Conservation (phyloP, 2,797 vertebrate species). For the Phrynocephalus vlangalii region DNA sequence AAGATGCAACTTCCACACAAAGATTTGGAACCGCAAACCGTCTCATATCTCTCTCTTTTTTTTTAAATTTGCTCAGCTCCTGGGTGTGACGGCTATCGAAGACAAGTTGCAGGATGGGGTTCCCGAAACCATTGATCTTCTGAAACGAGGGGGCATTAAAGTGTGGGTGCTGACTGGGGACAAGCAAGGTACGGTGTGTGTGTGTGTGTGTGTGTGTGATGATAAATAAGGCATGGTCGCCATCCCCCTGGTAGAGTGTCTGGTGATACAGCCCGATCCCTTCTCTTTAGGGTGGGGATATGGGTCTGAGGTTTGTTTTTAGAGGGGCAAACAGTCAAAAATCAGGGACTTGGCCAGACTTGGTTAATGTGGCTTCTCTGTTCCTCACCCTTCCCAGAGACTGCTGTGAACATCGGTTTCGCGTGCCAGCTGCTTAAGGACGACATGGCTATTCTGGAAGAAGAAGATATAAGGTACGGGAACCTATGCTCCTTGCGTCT, state of each 20-base stretch:
- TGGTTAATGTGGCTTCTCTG: not conserved
- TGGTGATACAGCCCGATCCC: too few relatives aligned
- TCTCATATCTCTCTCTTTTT: not conserved
- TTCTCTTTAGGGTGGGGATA: too few relatives aligned
- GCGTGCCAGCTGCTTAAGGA: constrained; percentile 89
- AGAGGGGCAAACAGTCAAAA: too few relatives aligned
- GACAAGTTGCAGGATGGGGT: constrained; percentile 91
- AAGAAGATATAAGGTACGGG: constrained; percentile 87
- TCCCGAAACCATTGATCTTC: constrained; percentile 88
- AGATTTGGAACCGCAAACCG: not conserved
- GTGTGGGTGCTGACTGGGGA: constrained; percentile 96
- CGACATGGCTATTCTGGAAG: constrained; percentile 86
- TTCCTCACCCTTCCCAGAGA: constrained; percentile 81
- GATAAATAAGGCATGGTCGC: too few relatives aligned
- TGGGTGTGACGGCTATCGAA: constrained; percentile 93
- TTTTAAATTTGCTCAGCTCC: constrained; percentile 77
- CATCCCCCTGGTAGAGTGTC: not conserved
- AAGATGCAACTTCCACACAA: not conserved
- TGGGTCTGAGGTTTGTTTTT: too few relatives aligned
- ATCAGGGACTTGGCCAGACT: not conserved
- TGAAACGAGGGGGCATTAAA: constrained; percentile 88
- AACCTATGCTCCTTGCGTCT: fast-evolving
- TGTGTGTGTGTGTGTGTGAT: not conserved
- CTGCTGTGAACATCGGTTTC: constrained; percentile 90
- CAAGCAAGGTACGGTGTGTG: constrained; percentile 87